phyloP scores from a whole-genome alignment of 2,113 vertebrate genomes.

The Phyllostomus discolor region DNA sequence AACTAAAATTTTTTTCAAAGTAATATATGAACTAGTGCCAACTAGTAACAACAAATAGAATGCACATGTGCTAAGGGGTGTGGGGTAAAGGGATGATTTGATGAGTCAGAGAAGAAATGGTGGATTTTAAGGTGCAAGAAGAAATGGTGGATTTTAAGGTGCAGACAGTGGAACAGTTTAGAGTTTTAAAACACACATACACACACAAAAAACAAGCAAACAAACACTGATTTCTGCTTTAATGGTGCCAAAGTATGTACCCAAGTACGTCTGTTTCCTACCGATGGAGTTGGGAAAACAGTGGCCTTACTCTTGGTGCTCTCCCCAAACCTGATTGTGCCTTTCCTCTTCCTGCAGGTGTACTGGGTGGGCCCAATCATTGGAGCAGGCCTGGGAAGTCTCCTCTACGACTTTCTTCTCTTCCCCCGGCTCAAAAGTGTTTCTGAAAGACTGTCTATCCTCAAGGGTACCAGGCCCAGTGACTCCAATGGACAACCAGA shows the following conservation, averaged over 20 bases:
- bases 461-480: constrained; percentile 86
- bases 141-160: constrained; percentile 1
- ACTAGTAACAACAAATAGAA: constrained; percentile 17
- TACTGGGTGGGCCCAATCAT: constrained; percentile 95
- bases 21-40: not conserved
- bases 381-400: constrained; percentile 87
- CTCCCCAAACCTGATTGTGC: not conserved
- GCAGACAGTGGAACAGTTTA: not conserved
- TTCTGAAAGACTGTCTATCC: constrained; percentile 91
- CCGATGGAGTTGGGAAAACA: not conserved
- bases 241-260: not conserved
- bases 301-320: not conserved
- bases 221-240: not conserved
- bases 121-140: constrained; percentile 8
- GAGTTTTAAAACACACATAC: not conserved
- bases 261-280: not conserved
- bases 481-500: constrained; percentile 86
- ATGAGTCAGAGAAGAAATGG: constrained; percentile 4
- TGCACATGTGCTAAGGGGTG: not conserved
- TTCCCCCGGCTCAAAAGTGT: constrained; percentile 90
- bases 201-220: not conserved
- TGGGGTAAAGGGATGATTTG: not conserved
- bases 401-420: constrained; percentile 93
- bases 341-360: constrained; percentile 81
- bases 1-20: not conserved